Evolutionary conservation across 2,113 vertebrate genomes (phyloP), one percentile per base, ranked within the genome.

Genomic region (Chaetorhynchus papuensis): DNA sequence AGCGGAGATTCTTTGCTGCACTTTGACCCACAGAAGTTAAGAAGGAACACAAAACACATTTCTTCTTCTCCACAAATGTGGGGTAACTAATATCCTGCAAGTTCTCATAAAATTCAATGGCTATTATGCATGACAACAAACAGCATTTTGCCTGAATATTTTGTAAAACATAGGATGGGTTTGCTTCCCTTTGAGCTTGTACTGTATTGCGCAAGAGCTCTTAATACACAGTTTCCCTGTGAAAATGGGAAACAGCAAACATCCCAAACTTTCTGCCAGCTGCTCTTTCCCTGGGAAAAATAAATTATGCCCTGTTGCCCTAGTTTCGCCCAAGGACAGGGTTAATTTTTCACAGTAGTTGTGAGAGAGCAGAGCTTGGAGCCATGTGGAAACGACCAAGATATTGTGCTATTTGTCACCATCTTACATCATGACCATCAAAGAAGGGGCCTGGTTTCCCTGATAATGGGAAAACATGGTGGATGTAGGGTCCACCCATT

Each of bases 271-370:
- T 70, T 57, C 17, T 72, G 9, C 8, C 7, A 64, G 23, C 16
- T 86, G 15, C 18, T 18, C 12, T 23, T 21, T 56, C 28, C 8
- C 17, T n/a, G 15, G 7, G 7, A 53, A 76, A 92, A 83, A 71
- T 13, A 54, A 77, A 35, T 5, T 1, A 10, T 6, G 1, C 3
- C 2, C 8, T 39, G 6, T 45, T 37, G 26, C 42, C 44, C 4
- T 23, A 33, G 14, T 68, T 60, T 52, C 0, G 0, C 3, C 18
- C 22, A 44, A 19, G 7, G 11, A 69, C 11, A 23, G 23, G 6
- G 22, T 37, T 44, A 60, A 9, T 45, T 37, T 37, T 52, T 64
- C 1, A 0, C 22, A 28, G 39, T 37, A 44, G 22, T 27, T 68
- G 9, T 27, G 39, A 22, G 17, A 59, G 27, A 22, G 11, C 26